Evolutionary conservation across 23 tunicate species (phyloP).

Genomic region (Phallusia fumigata): DNA sequence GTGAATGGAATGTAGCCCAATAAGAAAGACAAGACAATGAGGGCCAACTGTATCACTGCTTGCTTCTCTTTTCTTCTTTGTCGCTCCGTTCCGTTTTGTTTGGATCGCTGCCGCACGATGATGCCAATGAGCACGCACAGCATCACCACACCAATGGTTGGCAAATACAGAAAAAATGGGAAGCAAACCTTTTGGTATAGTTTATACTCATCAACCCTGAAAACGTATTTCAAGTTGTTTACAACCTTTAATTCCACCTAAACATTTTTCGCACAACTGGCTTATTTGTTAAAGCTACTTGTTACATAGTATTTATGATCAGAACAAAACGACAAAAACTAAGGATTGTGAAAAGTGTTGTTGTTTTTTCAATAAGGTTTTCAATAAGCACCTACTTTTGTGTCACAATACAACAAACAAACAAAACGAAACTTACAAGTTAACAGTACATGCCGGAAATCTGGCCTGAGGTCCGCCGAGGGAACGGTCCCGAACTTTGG

Average conservation of each 20-base stretch:
- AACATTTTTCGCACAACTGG: background rate
- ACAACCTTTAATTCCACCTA: too few relatives aligned
- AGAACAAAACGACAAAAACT: too few relatives aligned
- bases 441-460: slow-evolving; percentile 70
- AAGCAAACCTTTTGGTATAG: slow-evolving; percentile 32
- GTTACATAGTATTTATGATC: too few relatives aligned
- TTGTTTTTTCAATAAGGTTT: too few relatives aligned
- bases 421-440: background rate
- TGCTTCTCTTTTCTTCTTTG: slow-evolving; percentile 17
- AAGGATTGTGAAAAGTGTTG: too few relatives aligned
- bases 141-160: slow-evolving; percentile 43
- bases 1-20: slow-evolving; percentile 53
- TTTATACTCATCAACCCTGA: slow-evolving; percentile 34
- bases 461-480: slow-evolving; percentile 49
- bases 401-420: too few relatives aligned
- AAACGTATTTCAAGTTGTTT: too few relatives aligned
- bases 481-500: slow-evolving; percentile 36
- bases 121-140: slow-evolving; percentile 35
- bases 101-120: slow-evolving; percentile 14
- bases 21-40: slow-evolving; percentile 45
- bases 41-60: slow-evolving; percentile 30
- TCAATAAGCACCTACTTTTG: too few relatives aligned
- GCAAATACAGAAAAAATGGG: slow-evolving; percentile 57
- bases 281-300: too few relatives aligned
- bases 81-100: background rate